Evolutionary conservation across 2,113 vertebrate species (phyloP).

Genomic region (Limanda limanda): DNA sequence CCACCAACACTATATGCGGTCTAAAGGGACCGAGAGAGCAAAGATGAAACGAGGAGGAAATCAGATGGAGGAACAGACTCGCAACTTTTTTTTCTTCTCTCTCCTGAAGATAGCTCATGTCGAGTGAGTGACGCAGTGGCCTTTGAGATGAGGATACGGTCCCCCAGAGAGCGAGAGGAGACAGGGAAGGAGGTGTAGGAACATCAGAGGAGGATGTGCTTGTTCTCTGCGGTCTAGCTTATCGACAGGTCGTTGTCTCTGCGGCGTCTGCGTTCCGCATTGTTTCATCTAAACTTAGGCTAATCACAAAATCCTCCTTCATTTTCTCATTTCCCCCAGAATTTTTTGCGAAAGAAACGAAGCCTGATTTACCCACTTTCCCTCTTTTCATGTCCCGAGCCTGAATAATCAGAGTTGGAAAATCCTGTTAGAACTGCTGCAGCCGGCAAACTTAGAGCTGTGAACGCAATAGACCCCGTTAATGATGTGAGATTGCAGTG

Average conservation of each 20-base stretch:
- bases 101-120: constrained; percentile 69
- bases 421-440: constrained; percentile 36
- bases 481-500: constrained; percentile 41
- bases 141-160: constrained; percentile 63
- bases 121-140: constrained; percentile 60
- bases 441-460: constrained; percentile 23
- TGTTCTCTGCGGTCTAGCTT: constrained; percentile 41
- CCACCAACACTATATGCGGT: constrained; percentile 47
- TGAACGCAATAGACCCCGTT: constrained; percentile 42
- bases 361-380: constrained; percentile 16
- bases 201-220: constrained; percentile 54
- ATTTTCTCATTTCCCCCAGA: constrained; percentile 35
- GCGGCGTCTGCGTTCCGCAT: constrained; percentile 47
- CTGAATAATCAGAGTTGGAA: constrained; percentile 24
- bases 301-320: constrained; percentile 45
- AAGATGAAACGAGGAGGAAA: constrained; percentile 69
- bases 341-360: constrained; percentile 24
- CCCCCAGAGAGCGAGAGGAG: constrained; percentile 49
- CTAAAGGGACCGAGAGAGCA: constrained; percentile 51
- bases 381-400: constrained; percentile 4
- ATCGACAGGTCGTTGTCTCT: constrained; percentile 62
- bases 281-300: constrained; percentile 61
- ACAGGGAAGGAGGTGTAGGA: constrained; percentile 26
- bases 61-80: constrained; percentile 64
- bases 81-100: constrained; percentile 53